Base-by-base conservation (phyloP, 2,797 vertebrate species). In the Chaunax sp. region DNA sequence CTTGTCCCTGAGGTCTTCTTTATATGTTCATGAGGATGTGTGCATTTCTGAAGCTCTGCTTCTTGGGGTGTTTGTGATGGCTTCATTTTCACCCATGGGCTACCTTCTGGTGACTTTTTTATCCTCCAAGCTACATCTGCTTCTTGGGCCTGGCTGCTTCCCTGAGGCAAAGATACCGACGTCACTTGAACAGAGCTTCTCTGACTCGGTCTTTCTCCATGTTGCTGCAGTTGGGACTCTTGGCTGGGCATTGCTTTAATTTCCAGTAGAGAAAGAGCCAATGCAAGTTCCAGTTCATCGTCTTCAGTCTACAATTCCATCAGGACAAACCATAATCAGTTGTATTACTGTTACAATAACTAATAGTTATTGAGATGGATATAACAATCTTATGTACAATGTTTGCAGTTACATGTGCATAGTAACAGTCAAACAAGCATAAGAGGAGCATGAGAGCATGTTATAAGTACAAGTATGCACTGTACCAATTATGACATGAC, bases 261-360 rank as follows among this genome's bases (percentile, higher is more conserved):
- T 49, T 91, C 81, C 73, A 89, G 66, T 15, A 75, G 81, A 51
- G 90, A 91, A 18, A 90, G 79, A 23, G 84, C 55, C 82, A 92
- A 28, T 30, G 88, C 89, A 30, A 88, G 45, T 67, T 91, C 85
- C 57, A 93, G 72, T 18, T 91, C 88, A 20, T 90, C 88, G 35
- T 90, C 87, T 78, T 88, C 87, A 28, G 69, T 75, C 92, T 91
- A 65, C 25, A 77, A 78, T 45, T 75, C 1, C 44, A 80, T 53
- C 0, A 25, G 5, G 22, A 72, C 15, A 80, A 67, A 15, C 16
- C 10, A 40, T 65, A 20, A 35, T 69, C 19, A 54, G 33, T 22
- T 23, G 4, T 40, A 69, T 11, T 22, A 18, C 8, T 35, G 18
- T 44, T 50, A n/a, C 55, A 63, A 45, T 15, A n/a, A 37, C 7